Evolutionary conservation across 2,888 invertebrate genomes (phyloP).

Genomic region (Diaprepes abbreviatus): DNA sequence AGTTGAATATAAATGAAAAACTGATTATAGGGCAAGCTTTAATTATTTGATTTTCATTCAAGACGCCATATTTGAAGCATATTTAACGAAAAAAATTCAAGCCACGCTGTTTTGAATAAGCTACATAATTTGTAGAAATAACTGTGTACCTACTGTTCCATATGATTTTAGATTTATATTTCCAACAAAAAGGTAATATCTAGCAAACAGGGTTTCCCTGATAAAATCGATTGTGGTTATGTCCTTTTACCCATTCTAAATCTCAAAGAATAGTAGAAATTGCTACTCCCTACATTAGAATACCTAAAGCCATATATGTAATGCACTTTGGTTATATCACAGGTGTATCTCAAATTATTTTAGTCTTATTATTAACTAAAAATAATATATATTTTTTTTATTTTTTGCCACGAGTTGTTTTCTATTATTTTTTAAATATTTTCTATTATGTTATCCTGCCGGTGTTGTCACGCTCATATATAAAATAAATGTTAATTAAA

Average conservation of each 20-base stretch:
- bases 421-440: not conserved
- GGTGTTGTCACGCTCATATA: conserved; percentile 17
- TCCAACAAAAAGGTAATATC: not conserved
- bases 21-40: conserved; percentile 49
- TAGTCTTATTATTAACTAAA: not conserved
- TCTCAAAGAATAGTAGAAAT: conserved; percentile 20
- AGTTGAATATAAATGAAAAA: conserved; percentile 16
- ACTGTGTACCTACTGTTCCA: no score
- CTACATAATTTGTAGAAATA: not conserved
- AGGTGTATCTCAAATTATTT: not conserved
- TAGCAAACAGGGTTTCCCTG: conserved; percentile 53
- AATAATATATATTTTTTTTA: conserved; percentile 5
- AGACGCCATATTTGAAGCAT: conserved; percentile 69
- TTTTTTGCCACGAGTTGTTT: conserved; percentile 14
- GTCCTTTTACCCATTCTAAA: conserved; percentile 55
- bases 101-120: not conserved
- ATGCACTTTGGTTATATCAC: no score
- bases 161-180: not conserved
- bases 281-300: conserved; percentile 13
- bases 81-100: conserved; percentile 61
- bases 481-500: not conserved
- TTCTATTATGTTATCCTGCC: not conserved
- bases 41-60: conserved; percentile 63
- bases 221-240: conserved; percentile 62
- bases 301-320: not conserved